Evolutionary conservation across 2,797 vertebrate genomes (phyloP).

Genomic region (Chrysocyon brachyurus): DNA sequence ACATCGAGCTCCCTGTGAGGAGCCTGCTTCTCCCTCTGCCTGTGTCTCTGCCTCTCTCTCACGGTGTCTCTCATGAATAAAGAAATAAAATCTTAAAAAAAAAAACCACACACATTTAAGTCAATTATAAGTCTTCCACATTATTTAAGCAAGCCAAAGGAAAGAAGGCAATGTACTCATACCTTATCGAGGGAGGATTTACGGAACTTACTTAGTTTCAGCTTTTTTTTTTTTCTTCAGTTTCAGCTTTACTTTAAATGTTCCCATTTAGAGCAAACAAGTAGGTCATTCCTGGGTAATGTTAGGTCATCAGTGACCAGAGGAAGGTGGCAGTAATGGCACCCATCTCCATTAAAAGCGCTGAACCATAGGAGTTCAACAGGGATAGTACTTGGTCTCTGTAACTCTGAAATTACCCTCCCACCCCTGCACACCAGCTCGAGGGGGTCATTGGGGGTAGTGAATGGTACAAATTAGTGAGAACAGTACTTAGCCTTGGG

Average conservation of each 20-base stretch:
- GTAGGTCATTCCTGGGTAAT: background rate
- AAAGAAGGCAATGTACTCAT: background rate
- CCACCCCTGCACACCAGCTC: background rate
- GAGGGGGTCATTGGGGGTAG: background rate
- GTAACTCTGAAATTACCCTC: background rate
- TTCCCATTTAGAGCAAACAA: constrained; percentile 13
- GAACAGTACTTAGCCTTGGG: background rate
- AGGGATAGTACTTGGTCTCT: background rate
- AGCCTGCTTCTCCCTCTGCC: too few species aligned
- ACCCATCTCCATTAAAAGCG: background rate
- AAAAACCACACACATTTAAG: background rate
- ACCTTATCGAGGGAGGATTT: background rate
- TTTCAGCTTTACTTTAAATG: background rate
- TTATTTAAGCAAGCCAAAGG: constrained; percentile 32
- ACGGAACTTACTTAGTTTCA: background rate
- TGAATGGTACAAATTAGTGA: background rate
- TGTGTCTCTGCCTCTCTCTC: too few species aligned
- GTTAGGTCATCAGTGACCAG: background rate
- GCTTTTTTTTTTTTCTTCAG: background rate
- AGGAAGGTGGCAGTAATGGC: background rate
- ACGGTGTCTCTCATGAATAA: too few species aligned
- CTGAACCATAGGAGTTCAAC: background rate
- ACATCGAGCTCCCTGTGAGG: too few species aligned
- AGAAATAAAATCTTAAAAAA: background rate
- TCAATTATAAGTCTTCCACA: constrained; percentile 1